These are phyloP conservation scores for Belonocnema kinseyi DNA, from an alignment of 1,140 invertebrate genomes.

Conservation along the genomic window DNA sequence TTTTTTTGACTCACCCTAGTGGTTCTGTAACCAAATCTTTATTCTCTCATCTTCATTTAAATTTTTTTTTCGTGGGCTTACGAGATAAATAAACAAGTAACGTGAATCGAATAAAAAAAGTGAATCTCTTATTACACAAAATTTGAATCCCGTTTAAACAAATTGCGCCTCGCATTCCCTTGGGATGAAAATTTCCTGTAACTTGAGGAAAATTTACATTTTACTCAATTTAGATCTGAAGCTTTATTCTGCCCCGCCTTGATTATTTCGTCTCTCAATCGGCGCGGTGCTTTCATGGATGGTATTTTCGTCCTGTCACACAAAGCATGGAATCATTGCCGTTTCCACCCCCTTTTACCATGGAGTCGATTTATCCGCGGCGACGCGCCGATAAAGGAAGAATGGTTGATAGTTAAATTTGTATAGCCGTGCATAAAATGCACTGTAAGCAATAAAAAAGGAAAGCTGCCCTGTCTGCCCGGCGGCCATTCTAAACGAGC, in stretches of 20 bases:
- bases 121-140: no score
- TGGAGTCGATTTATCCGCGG: conserved; percentile 24
- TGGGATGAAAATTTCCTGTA: not conserved
- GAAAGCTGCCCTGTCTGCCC: conserved; percentile 14
- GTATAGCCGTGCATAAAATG: conserved; percentile 27
- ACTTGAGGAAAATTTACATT: not conserved
- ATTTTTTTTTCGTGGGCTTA: no score
- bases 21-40: no score
- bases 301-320: conserved; percentile 11
- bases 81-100: no score
- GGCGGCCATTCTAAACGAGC: conserved; percentile 16
- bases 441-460: conserved; percentile 23
- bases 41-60: no score
- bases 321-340: conserved; percentile 13
- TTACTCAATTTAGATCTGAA: not conserved
- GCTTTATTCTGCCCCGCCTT: not conserved
- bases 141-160: no score
- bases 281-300: not conserved
- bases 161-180: no score
- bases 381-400: conserved; percentile 24
- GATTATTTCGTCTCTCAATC: conserved; percentile 22
- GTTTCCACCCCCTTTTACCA: conserved; percentile 18
- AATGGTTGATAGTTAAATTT: conserved; percentile 30
- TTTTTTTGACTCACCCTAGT: no score
- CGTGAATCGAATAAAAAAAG: no score